phyloP scores from a whole-genome alignment of 37 sponge, comb jelly and placozoan species.

The Spongilla lacustris region DNA sequence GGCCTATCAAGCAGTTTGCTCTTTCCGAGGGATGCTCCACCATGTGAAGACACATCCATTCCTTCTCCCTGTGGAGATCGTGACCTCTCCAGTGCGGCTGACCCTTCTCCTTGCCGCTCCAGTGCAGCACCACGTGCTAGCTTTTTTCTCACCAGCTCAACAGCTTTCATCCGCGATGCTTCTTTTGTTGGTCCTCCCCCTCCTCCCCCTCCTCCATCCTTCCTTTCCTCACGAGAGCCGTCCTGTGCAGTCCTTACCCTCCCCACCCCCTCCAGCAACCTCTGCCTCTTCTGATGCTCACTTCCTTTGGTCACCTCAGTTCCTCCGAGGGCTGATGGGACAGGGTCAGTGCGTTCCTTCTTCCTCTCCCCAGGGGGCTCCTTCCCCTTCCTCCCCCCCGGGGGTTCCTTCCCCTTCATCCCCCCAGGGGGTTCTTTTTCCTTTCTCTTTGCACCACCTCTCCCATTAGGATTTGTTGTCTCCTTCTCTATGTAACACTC shows the following conservation, averaged over 20 bases:
- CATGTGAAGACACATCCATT: background rate
- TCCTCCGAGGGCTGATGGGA: no score
- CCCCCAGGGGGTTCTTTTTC: no score
- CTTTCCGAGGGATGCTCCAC: background rate
- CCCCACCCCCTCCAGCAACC: background rate
- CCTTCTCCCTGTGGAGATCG: no score
- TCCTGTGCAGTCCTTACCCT: background rate
- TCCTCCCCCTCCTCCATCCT: constrained; percentile 2
- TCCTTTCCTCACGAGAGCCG: background rate
- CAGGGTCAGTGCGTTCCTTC: no score
- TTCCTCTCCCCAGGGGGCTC: background rate
- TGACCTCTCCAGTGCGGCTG: no score
- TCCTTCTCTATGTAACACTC: background rate
- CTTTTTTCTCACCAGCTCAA: background rate
- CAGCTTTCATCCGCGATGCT: background rate
- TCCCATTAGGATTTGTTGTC: background rate
- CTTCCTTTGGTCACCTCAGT: no score
- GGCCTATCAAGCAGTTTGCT: background rate
- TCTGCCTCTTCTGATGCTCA: background rate
- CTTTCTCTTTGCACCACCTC: background rate
- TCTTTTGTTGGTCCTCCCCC: background rate
- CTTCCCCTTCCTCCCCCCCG: background rate
- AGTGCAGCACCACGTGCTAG: background rate
- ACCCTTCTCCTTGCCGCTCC: no score
- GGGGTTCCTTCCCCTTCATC: background rate